Conservation (phyloP, 1,140 invertebrate species). For the Dreissena polymorpha region DNA sequence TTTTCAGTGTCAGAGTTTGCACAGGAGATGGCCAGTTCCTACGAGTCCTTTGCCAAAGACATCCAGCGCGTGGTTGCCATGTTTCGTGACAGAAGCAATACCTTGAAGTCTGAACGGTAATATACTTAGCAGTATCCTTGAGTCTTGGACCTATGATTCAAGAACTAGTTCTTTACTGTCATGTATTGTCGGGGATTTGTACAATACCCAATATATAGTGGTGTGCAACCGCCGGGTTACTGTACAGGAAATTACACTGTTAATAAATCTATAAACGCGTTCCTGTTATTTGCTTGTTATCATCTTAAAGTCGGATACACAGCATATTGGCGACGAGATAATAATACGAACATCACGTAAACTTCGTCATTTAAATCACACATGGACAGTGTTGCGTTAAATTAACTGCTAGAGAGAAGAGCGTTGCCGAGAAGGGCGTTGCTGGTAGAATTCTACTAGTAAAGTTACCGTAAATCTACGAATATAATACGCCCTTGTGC, state of each 20-base stretch:
- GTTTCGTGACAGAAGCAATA: constrained; percentile 92
- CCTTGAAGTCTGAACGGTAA: constrained; percentile 93
- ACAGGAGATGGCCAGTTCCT: constrained; percentile 92
- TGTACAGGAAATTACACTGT: too few relatives aligned
- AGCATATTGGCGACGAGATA: too few relatives aligned
- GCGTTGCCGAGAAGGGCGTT: background rate
- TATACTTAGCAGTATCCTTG: constrained; percentile 11
- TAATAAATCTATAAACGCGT: too few relatives aligned
- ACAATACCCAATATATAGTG: too few relatives aligned
- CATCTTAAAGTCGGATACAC: too few relatives aligned
- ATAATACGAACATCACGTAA: too few relatives aligned
- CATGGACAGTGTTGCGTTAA: background rate
- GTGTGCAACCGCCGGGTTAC: too few relatives aligned
- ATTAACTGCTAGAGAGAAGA: background rate
- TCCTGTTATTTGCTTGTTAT: too few relatives aligned
- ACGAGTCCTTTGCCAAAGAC: constrained; percentile 95
- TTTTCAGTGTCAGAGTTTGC: constrained; percentile 96
- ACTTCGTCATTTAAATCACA: too few relatives aligned
- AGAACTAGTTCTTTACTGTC: background rate
- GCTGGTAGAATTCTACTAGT: background rate
- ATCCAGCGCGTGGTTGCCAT: constrained; percentile 92
- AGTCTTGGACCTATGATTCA: background rate
- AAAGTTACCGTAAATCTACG: too few relatives aligned
- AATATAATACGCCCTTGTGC: too few relatives aligned
- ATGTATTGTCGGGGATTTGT: too few relatives aligned